phyloP scores from a whole-genome alignment of 1,140 invertebrate genomes.

The Cephus cinctus region DNA sequence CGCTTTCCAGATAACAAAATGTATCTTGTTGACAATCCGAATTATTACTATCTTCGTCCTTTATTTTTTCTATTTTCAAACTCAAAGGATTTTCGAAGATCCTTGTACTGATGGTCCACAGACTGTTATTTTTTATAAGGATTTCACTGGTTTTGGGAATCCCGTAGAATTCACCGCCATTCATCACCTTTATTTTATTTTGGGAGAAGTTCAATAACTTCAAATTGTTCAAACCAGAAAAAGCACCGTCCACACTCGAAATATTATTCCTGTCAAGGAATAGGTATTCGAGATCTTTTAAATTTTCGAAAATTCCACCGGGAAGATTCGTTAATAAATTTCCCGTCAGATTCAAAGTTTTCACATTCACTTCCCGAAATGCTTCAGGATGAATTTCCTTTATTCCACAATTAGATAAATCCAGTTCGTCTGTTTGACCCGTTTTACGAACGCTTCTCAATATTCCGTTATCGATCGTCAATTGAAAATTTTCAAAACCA shows the following conservation, averaged over 20 bases:
- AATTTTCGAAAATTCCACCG: conserved; percentile 30
- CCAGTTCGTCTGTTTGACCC: conserved; percentile 8
- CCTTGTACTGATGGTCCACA: conserved; percentile 29
- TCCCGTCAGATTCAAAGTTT: conserved; percentile 24
- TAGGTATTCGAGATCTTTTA: conserved; percentile 24
- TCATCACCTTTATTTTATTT: conserved; percentile 26
- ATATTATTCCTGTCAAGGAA: conserved; percentile 29
- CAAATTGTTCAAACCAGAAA: conserved; percentile 29
- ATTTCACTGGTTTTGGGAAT: conserved; percentile 21
- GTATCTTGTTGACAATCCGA: neutral
- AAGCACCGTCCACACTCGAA: conserved; percentile 18
- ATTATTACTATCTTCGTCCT: neutral
- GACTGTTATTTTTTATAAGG: conserved; percentile 19
- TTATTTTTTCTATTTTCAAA: neutral
- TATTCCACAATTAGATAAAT: conserved; percentile 25
- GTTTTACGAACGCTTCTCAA: conserved; percentile 15
- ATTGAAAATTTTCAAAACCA: conserved; percentile 4
- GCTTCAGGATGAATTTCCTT: conserved; percentile 18
- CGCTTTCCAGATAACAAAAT: too few relatives aligned
- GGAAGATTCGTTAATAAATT: conserved; percentile 28
- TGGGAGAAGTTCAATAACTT: conserved; percentile 27
- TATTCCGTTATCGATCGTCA: conserved; percentile 21
- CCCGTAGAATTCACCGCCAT: conserved; percentile 25
- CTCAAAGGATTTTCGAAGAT: conserved; percentile 26
- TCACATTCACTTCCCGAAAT: conserved; percentile 24